Conservation (phyloP, 2,888 invertebrate genomes). For the Drosophila birchii region DNA sequence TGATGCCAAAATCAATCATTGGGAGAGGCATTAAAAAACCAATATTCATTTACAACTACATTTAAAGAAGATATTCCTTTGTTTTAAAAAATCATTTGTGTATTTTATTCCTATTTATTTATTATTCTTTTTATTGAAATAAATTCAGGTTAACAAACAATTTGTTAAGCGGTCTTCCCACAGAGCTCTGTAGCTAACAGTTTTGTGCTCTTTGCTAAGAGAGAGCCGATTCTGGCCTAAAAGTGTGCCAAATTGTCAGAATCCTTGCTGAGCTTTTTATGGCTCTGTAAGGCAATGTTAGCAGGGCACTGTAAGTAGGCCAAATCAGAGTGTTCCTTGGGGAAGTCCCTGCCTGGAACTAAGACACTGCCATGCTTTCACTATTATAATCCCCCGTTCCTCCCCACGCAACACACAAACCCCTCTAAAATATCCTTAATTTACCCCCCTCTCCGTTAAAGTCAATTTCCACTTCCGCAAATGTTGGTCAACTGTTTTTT, state of each 20-base stretch:
- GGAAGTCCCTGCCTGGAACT: constrained; percentile 11
- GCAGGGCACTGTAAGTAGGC: constrained; percentile 51
- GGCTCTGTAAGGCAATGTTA: constrained; percentile 57
- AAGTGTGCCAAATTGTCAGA: constrained; percentile 53
- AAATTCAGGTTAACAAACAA: constrained; percentile 13
- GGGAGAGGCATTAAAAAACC: constrained; percentile 11
- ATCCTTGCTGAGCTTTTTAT: constrained; percentile 63
- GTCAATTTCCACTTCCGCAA: constrained; percentile 61
- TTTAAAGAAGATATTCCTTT: no score
- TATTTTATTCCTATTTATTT: not conserved
- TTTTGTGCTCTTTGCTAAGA: constrained; percentile 57
- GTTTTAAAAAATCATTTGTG: not conserved
- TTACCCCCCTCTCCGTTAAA: constrained; percentile 27
- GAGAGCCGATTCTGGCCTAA: constrained; percentile 42
- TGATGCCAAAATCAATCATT: constrained; percentile 51
- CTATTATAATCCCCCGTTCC: not conserved
- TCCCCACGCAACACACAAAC: not conserved
- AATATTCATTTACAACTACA: no score
- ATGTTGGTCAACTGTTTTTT: constrained; percentile 81
- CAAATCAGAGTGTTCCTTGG: constrained; percentile 40
- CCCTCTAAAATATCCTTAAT: constrained; percentile 19
- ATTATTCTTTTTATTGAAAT: not conserved
- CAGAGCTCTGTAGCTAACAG: constrained; percentile 41
- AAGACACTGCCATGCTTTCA: constrained; percentile 14
- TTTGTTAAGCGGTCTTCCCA: constrained; percentile 14